Conservation (phyloP, 2,797 vertebrate species). For the Phataginus tetradactyla region DNA sequence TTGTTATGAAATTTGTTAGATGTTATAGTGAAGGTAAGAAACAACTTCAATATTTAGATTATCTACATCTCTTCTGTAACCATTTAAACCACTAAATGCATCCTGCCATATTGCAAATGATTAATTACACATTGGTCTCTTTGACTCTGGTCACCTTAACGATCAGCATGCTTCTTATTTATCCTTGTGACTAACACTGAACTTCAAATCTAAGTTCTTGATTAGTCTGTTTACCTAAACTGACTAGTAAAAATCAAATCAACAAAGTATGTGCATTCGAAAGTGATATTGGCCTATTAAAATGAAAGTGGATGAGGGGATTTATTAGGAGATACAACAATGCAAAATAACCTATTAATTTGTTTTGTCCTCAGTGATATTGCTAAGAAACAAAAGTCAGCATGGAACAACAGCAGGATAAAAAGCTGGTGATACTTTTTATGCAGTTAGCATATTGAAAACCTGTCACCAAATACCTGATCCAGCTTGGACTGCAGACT, state of each 20-base stretch:
- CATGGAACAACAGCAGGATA: not conserved
- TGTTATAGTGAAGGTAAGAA: not conserved
- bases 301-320: not conserved
- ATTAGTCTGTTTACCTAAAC: not conserved
- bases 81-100: not conserved
- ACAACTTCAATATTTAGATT: not conserved
- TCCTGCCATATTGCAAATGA: not conserved
- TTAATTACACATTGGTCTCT: not conserved
- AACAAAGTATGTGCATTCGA: not conserved
- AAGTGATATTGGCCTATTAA: not conserved
- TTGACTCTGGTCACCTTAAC: not conserved
- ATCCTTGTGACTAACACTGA: not conserved
- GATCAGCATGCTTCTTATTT: not conserved
- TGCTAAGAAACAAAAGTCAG: not conserved
- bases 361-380: not conserved
- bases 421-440: not conserved
- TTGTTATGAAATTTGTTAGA: conserved; percentile 10
- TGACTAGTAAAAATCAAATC: not conserved
- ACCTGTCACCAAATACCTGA: not conserved
- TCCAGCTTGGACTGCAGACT: not conserved
- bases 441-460: not conserved
- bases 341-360: not conserved
- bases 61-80: not conserved
- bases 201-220: not conserved
- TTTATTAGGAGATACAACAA: not conserved